Evolutionary conservation across 2,113 vertebrate species (phyloP).

Genomic region (Bambusicola thoracicus): DNA sequence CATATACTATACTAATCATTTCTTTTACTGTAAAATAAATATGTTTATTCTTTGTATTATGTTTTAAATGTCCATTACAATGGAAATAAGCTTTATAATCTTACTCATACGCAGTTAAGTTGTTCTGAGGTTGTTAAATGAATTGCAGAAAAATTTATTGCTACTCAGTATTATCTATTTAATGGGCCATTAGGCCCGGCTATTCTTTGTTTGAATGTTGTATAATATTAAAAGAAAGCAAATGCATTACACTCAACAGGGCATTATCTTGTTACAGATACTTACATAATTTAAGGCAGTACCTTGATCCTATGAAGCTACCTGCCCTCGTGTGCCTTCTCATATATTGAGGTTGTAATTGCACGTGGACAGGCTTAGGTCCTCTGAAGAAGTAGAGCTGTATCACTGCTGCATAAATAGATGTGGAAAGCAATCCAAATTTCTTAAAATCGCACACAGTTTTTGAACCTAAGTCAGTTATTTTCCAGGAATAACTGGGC

Average conservation of each 20-base stretch:
- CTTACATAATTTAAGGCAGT: not conserved
- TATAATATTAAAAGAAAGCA: conserved; percentile 60
- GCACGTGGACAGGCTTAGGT: not conserved
- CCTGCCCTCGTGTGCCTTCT: not conserved
- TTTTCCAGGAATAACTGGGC: not conserved
- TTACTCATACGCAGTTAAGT: conserved; percentile 69
- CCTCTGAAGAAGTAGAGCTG: not conserved
- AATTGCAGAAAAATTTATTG: conserved; percentile 73
- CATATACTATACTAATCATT: not conserved
- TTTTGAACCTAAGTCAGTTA: not conserved
- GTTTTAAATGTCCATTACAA: not conserved
- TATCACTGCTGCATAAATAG: not conserved
- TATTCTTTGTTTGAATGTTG: conserved; percentile 69
- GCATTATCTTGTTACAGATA: conserved; percentile 2
- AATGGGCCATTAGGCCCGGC: conserved; percentile 74
- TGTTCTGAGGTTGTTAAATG: conserved; percentile 73
- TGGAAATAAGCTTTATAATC: conserved; percentile 48
- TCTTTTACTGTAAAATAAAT: conserved; percentile 1
- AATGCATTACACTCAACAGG: conserved; percentile 11
- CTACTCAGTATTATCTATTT: conserved; percentile 76
- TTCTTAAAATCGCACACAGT: not conserved
- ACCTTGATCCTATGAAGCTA: not conserved
- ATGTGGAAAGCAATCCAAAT: not conserved
- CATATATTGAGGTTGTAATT: not conserved
- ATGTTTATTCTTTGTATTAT: not conserved